phyloP scores from a whole-genome alignment of 2,888 invertebrate genomes.

The Sacculina carcini region DNA sequence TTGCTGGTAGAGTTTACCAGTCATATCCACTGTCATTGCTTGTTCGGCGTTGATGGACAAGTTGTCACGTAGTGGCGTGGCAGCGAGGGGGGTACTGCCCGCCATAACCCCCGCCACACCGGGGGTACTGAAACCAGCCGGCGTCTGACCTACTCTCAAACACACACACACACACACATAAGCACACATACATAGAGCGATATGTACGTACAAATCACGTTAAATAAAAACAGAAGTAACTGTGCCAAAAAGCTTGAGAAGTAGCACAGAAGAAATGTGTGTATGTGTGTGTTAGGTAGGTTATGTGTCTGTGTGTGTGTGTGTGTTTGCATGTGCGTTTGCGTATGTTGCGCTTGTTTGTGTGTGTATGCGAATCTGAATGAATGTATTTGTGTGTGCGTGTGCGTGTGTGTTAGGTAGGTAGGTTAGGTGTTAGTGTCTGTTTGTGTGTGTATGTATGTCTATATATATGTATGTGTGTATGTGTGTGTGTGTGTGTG shows the following conservation, averaged over 20 bases:
- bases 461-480: background rate
- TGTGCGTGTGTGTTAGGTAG: no score
- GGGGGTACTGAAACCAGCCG: slow-evolving; percentile 12
- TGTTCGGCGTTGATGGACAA: slow-evolving; percentile 83
- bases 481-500: background rate
- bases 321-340: background rate
- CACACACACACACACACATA: no score
- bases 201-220: no score
- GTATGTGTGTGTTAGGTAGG: no score
- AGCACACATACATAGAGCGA: no score
- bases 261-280: background rate
- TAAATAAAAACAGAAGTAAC: no score
- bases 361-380: background rate
- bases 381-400: no score
- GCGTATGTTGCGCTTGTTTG: background rate
- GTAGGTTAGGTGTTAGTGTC: no score
- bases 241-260: no score
- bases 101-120: slow-evolving; percentile 23
- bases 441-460: background rate
- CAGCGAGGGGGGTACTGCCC: slow-evolving; percentile 7
- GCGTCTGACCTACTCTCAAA: slow-evolving; percentile 10
- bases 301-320: background rate
- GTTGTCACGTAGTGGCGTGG: slow-evolving; percentile 52
- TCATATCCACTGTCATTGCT: slow-evolving; percentile 26
- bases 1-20: slow-evolving; percentile 25